Evolutionary conservation across 2,888 invertebrate species (phyloP).

Genomic region (Nowickia ferox): DNA sequence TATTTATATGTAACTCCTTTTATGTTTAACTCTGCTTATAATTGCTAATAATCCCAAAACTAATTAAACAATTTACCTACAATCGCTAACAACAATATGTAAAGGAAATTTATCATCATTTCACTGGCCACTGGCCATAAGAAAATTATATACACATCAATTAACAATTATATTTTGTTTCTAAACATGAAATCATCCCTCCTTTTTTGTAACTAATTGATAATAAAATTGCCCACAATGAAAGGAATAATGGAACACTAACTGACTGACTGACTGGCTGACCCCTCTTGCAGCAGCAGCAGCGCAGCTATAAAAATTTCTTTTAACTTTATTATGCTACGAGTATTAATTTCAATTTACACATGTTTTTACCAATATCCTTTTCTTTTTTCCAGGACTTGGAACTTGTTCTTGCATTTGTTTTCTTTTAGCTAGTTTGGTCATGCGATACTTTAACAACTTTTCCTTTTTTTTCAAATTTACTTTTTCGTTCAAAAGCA

Average conservation of each 20-base stretch:
- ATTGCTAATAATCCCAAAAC: conserved; percentile 72
- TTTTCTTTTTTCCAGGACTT: conserved; percentile 10
- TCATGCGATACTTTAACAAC: conserved; percentile 73
- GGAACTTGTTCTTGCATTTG: conserved; percentile 33
- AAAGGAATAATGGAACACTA: conserved; percentile 13
- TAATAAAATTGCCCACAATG: conserved; percentile 51
- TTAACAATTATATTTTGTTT: conserved; percentile 78
- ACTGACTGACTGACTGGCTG: conserved; percentile 36
- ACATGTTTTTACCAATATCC: conserved; percentile 34
- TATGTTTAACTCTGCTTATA: conserved; percentile 43
- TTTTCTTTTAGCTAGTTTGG: conserved; percentile 18
- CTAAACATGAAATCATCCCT: conserved; percentile 55
- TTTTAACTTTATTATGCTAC: conserved; percentile 34
- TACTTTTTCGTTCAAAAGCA: conserved; percentile 41
- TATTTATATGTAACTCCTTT: conserved; percentile 39
- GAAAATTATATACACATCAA: conserved; percentile 81
- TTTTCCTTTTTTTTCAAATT: conserved; percentile 32
- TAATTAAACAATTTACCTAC: conserved; percentile 69
- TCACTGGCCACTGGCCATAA: conserved; percentile 66
- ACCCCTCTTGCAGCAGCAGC: conserved; percentile 15
- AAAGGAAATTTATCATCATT: conserved; percentile 51
- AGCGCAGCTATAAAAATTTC: background rate
- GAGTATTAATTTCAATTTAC: conserved; percentile 57
- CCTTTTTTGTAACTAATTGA: conserved; percentile 44
- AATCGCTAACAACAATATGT: background rate